A percentile compares a stretch with the other conserved stretches of the same genome.
Evolutionary conservation across 30 jellyfish, hydroid and myxozoan species (phyloP).

Genomic region (Hydra vulgaris): DNA sequence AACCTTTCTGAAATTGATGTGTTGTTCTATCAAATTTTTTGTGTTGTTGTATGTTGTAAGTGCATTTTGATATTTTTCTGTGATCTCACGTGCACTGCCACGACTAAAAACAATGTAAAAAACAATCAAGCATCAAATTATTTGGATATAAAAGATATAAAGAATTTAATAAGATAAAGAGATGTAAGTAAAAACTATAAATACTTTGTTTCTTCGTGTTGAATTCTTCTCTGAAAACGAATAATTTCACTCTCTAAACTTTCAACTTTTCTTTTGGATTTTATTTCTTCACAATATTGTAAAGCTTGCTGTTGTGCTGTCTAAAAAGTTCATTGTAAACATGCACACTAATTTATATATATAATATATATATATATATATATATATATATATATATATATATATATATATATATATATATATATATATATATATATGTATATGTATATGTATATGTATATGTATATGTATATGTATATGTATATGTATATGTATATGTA

Average conservation of each 20-base stretch:
- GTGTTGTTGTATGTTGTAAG: constrained; percentile 30
- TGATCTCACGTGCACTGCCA: constrained; percentile 81
- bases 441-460: no score
- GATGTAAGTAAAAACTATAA: no score
- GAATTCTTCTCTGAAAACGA: constrained; percentile 51
- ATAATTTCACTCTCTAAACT: constrained; percentile 66
- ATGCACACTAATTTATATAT: no score
- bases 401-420: no score
- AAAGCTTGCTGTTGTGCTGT: constrained; percentile 35
- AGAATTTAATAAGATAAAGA: no score
- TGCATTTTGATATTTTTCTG: constrained; percentile 52
- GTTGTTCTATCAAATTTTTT: constrained; percentile 2
- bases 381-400: no score
- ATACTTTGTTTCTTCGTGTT: constrained; percentile 55
- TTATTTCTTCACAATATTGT: constrained; percentile 58
- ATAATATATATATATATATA: no score
- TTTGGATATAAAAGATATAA: no score
- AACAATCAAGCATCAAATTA: no score
- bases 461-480: no score
- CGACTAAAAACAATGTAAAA: constrained; percentile 33
- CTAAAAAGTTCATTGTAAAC: constrained; percentile 21
- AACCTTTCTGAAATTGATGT: constrained; percentile 24
- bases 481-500: no score
- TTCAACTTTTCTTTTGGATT: constrained; percentile 38
- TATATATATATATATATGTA: no score